Conservation (phyloP, 2,113 vertebrate species). For the Accipiter cooperii region DNA sequence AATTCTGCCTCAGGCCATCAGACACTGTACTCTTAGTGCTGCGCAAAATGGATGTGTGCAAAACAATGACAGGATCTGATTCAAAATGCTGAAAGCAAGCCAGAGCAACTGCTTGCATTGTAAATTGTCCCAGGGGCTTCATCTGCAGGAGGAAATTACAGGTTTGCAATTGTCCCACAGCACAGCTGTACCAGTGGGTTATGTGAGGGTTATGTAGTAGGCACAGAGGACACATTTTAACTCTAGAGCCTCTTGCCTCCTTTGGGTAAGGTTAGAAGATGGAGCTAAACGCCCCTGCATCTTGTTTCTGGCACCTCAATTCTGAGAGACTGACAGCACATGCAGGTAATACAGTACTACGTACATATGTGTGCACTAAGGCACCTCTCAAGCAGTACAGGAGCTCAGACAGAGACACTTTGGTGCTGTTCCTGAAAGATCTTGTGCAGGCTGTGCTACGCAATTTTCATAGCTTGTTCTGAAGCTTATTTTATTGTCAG, state of each 20-base stretch:
- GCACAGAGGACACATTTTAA: not conserved
- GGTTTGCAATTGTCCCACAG: not conserved
- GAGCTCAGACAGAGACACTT: not conserved
- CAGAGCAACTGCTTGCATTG: not conserved
- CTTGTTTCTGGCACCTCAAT: not conserved
- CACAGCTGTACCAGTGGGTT: not conserved
- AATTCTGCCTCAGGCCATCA: not conserved
- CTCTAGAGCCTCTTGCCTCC: not conserved
- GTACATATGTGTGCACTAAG: too few species aligned
- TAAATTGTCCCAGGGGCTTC: not conserved
- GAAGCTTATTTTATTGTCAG: not conserved
- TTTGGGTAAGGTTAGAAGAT: not conserved
- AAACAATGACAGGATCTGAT: not conserved
- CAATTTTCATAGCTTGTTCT: not conserved
- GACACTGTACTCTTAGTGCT: not conserved
- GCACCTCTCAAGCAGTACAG: not conserved
- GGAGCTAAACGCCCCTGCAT: not conserved
- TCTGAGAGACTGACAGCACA: not conserved
- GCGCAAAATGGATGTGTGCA: not conserved
- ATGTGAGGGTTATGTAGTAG: not conserved
- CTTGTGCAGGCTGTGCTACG: not conserved
- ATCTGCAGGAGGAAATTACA: not conserved
- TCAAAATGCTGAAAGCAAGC: not conserved
- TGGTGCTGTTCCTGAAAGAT: not conserved
- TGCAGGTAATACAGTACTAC: not conserved